Conservation (phyloP, 2,797 vertebrate genomes). For the Rhyacichthys aspro region DNA sequence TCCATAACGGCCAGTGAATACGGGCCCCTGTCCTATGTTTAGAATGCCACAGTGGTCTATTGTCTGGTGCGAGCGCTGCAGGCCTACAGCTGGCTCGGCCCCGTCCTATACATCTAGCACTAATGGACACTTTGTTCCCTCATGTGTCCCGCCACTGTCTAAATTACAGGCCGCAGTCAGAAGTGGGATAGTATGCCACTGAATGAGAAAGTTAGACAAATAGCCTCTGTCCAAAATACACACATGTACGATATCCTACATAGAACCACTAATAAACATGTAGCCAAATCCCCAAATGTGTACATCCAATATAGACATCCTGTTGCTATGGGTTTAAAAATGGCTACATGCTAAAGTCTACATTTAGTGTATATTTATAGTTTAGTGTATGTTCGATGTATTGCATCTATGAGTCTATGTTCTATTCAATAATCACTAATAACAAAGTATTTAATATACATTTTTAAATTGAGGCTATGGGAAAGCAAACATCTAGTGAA, state of each 20-base stretch:
- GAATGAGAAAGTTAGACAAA: constrained; percentile 51
- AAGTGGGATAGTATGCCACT: constrained; percentile 16
- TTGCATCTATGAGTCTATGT: too few relatives aligned
- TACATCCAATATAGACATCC: constrained; percentile 5
- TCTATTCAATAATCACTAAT: too few relatives aligned
- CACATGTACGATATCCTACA: constrained; percentile 31
- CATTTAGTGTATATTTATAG: constrained; percentile 16
- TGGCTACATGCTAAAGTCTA: background rate
- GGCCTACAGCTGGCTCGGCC: constrained; percentile 41
- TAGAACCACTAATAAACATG: constrained; percentile 46
- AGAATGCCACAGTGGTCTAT: constrained; percentile 49
- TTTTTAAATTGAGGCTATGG: too few relatives aligned
- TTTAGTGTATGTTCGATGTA: background rate
- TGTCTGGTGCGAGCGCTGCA: constrained; percentile 43
- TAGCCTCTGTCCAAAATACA: constrained; percentile 44
- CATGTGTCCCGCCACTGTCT: constrained; percentile 52
- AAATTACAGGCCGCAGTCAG: constrained; percentile 56
- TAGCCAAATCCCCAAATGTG: constrained; percentile 23
- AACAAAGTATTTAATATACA: too few relatives aligned
- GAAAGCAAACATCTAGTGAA: too few relatives aligned
- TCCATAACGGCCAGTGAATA: constrained; percentile 39
- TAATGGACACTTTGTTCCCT: constrained; percentile 66
- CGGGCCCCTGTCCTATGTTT: constrained; percentile 46
- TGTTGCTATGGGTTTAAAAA: constrained; percentile 10
- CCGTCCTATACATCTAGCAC: constrained; percentile 51